Base-by-base conservation (phyloP, 2,888 invertebrate genomes). In the Podotricha telesiphe region DNA sequence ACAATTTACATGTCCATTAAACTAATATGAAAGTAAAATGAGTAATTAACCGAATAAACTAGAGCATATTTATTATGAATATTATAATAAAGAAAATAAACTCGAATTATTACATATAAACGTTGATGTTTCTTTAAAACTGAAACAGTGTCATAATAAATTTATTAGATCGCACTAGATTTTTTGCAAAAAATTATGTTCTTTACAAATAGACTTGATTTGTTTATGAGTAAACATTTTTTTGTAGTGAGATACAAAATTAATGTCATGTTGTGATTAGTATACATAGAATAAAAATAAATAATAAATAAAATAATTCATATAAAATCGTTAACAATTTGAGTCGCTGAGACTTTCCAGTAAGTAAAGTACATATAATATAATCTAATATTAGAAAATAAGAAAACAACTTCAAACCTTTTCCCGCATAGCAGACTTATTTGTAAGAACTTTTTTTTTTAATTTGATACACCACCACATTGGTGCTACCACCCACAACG, bases 101-200 rank as follows among this genome's bases (percentile, higher is more conserved):
- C 7, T 61, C 47, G 11, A n/a, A 37, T 20, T 37, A 42, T 59
- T 42, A 42, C 22, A 59, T 22, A 42, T n/a, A 63, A 48, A 63
- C 37, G 22, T 37, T 45, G 42, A 61, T 45, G 59, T 63, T 56
- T 55, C 62, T 53, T 48, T 47, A 48, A 63, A 63, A 48, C 63
- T 48, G 45, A 63, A 55, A 47, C 53, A 56, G 62, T 55, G 56
- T 56, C 68, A 40, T 63, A 56, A 63, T 47, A 47, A 68, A 68
- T 68, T 68, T 68, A 68, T 63, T 68, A 68, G 62, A 55, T 55
- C 15, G 55, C 42, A 68, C 56, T 55, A 63, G 63, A 58, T 58
- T 53, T 65, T 53, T 4, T n/a, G n/a, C 28, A 7, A 34, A 62
- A 48, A 48, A 47, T 8, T 3, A 34, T 17, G n/a, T 45, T 42